Base-by-base conservation (phyloP, 2,888 invertebrate genomes). In the Nebria brevicollis region DNA sequence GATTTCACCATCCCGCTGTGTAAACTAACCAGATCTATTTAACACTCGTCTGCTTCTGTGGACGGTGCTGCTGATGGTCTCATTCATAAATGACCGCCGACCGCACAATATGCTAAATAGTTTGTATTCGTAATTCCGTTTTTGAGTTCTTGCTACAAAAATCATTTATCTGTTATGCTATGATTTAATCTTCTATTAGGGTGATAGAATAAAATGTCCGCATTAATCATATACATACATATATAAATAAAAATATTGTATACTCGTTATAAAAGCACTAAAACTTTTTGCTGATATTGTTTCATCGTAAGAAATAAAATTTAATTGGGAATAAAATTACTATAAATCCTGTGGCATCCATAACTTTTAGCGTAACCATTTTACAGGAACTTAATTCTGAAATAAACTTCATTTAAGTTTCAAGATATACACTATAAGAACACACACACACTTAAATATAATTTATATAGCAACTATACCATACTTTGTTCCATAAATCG, bases 261-360 rank as follows among this genome's bases (percentile, higher is more conserved):
- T 54, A 54, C 11, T 54, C 54, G 54, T 54, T 54, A 54, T 54
- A 54, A 54, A 34, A 54, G 11, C 13, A 54, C 13, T 11, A 8
- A 6, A 54, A 54, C 54, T 3, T 54, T 54, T 54, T 54, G 8
- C 54, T 54, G 54, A 54, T 54, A 54, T 54, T 54, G 54, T 11
- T 54, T 54, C 54, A 11, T 54, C 11, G 25, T 13, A 26, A 20
- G 70, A 70, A 11, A 73, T 73, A 73, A 73, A 73, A 73, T 41
- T 73, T 73, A 73, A 73, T 73, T 73, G 41, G 42, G 73, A 73
- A 73, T 73, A 73, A 73, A 73, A 42, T 73, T 73, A 73, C 73
- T 41, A 73, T 73, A 73, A 73, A 73, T 73, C 43, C 41, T 42
- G 42, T 20, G 25, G 34, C 34, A 70, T 70, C 70, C 25, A 70